phyloP scores from a whole-genome alignment of 2,113 vertebrate genomes.

The Strix uralensis region DNA sequence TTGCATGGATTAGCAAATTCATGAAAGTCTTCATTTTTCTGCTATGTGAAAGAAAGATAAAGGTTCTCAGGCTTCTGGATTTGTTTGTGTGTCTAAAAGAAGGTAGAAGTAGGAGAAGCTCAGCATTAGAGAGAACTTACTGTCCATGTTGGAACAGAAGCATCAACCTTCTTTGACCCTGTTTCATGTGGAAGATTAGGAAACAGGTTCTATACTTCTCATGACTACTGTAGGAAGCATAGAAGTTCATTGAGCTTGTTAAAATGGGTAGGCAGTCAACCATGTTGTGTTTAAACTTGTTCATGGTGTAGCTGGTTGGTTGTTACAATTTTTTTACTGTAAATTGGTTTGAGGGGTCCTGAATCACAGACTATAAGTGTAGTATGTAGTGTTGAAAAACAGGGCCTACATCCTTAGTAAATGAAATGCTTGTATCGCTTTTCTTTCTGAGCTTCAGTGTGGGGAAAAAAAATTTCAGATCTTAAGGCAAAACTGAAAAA shows the following conservation, averaged over 20 bases:
- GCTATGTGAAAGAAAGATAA: neutral
- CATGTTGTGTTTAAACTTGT: neutral
- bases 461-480: neutral
- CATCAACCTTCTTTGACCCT: neutral
- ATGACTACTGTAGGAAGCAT: neutral
- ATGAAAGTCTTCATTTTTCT: neutral
- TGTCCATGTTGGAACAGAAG: neutral
- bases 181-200: neutral
- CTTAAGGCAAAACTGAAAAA: neutral
- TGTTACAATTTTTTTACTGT: neutral
- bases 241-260: neutral
- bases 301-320: neutral
- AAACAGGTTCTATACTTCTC: neutral
- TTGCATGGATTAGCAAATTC: neutral
- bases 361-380: neutral
- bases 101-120: neutral
- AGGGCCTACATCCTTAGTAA: neutral
- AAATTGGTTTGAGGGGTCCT: neutral
- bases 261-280: neutral
- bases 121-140: neutral
- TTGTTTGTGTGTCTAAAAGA: neutral
- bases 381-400: neutral
- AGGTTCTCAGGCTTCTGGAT: neutral
- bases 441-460: neutral
- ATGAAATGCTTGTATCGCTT: neutral